phyloP scores from a whole-genome alignment of 2,797 vertebrate species.

The Schizopygopsis pylzovi region DNA sequence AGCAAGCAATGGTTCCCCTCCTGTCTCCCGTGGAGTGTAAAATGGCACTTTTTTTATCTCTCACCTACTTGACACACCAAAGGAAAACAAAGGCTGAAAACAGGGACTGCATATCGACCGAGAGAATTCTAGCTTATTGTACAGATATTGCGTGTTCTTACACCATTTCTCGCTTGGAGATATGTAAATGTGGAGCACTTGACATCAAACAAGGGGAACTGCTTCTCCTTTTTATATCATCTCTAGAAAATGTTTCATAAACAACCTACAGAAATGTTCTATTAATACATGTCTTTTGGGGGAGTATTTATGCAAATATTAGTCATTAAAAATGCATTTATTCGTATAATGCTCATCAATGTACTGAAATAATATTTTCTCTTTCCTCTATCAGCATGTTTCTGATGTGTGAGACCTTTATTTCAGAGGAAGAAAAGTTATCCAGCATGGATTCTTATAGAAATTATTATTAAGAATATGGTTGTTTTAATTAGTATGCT shows the following conservation, averaged over 20 bases:
- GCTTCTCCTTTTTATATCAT: slow-evolving; percentile 34
- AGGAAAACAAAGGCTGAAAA: slow-evolving; percentile 56
- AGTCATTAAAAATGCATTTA: slow-evolving; percentile 73
- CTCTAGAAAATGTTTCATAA: slow-evolving; percentile 16
- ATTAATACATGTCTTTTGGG: slow-evolving; percentile 67
- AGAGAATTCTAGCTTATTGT: slow-evolving; percentile 27
- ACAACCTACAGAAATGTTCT: slow-evolving; percentile 56
- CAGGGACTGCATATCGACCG: slow-evolving; percentile 5
- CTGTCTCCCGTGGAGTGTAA: slow-evolving; percentile 60
- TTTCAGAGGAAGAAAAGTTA: neutral
- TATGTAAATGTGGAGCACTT: slow-evolving; percentile 44
- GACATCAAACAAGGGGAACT: slow-evolving; percentile 28
- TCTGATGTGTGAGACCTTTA: neutral
- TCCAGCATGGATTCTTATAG: neutral
- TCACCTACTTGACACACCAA: slow-evolving; percentile 63
- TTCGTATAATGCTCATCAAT: slow-evolving; percentile 50
- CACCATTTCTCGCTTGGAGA: slow-evolving; percentile 41
- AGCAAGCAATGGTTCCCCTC: slow-evolving; percentile 63
- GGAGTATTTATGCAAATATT: slow-evolving; percentile 67
- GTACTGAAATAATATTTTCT: slow-evolving; percentile 31
- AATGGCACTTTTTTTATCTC: slow-evolving; percentile 62
- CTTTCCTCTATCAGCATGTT: slow-evolving; percentile 28
- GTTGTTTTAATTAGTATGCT: neutral
- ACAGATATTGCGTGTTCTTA: slow-evolving; percentile 41
- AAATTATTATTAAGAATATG: neutral